Evolutionary conservation across 1,140 invertebrate species (phyloP).

Genomic region (Drosophila seguyi): DNA sequence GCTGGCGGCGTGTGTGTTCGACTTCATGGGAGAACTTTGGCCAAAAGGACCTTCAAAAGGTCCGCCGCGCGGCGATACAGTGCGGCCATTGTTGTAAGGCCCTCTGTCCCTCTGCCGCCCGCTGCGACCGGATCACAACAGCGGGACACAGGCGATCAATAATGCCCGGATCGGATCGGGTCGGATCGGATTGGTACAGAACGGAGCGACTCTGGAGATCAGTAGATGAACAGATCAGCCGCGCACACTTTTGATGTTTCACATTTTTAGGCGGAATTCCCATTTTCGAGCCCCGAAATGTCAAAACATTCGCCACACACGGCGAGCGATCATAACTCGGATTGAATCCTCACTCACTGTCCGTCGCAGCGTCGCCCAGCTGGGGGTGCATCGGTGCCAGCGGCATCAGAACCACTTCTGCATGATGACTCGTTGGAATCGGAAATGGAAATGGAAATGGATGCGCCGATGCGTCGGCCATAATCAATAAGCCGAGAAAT

Average conservation of each 20-base stretch:
- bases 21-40: constrained; percentile 67
- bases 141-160: constrained; percentile 76
- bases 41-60: constrained; percentile 81
- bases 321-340: constrained; percentile 52
- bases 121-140: constrained; percentile 78
- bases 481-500: constrained; percentile 78
- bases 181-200: neutral
- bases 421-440: constrained; percentile 70
- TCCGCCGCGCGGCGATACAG: constrained; percentile 69
- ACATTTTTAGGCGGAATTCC: constrained; percentile 44
- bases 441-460: constrained; percentile 80
- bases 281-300: constrained; percentile 34
- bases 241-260: constrained; percentile 40
- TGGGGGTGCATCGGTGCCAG: constrained; percentile 30
- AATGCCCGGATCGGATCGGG: constrained; percentile 60
- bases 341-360: constrained; percentile 53
- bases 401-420: constrained; percentile 12
- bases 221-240: constrained; percentile 17
- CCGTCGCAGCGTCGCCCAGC: constrained; percentile 31
- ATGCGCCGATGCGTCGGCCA: constrained; percentile 57
- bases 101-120: constrained; percentile 31
- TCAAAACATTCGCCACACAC: constrained; percentile 60
- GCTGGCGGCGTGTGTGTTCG: constrained; percentile 60
- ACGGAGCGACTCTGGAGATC: constrained; percentile 11
- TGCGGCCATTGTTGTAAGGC: constrained; percentile 61